These are phyloP conservation scores for Spodoptera exigua DNA, from an alignment of 2,888 invertebrate species.

Conservation along the genomic window DNA sequence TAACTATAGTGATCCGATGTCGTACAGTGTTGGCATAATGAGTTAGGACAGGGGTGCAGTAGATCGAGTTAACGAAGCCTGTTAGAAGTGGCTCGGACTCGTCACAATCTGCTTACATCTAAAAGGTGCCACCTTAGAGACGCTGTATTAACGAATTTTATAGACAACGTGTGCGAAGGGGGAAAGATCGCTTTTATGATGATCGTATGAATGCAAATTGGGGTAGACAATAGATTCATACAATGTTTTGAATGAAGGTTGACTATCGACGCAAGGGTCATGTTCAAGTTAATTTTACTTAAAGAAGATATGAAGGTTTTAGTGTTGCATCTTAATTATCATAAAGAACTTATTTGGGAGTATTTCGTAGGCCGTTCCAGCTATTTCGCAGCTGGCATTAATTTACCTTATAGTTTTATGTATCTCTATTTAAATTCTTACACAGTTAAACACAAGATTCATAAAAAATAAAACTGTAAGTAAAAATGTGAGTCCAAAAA, in stretches of 20 bases:
- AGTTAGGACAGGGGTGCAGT: constrained; percentile 59
- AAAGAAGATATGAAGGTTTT: too few species aligned
- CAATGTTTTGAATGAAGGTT: too few species aligned
- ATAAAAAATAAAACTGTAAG: too few species aligned
- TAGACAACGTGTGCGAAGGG: constrained; percentile 16
- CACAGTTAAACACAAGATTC: too few species aligned
- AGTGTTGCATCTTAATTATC: too few species aligned
- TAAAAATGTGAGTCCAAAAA: too few species aligned
- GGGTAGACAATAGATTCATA: constrained; percentile 4
- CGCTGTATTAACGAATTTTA: constrained; percentile 29
- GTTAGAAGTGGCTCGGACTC: constrained; percentile 66
- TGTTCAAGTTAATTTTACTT: too few species aligned
- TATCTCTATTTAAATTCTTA: too few species aligned
- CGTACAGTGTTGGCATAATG: constrained; percentile 49
- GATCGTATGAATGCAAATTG: constrained; percentile 33
- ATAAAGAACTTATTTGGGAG: not conserved
- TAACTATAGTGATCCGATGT: constrained; percentile 47
- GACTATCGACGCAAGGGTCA: too few species aligned
- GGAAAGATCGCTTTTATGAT: constrained; percentile 24
- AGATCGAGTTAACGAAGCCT: constrained; percentile 76
- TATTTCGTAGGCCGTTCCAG: constrained; percentile 36
- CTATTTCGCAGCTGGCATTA: constrained; percentile 14
- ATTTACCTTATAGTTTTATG: too few species aligned
- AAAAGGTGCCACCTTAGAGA: constrained; percentile 49
- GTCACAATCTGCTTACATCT: constrained; percentile 72